phyloP scores from a whole-genome alignment of 2,888 invertebrate species.

The Drosophila barbarae region DNA sequence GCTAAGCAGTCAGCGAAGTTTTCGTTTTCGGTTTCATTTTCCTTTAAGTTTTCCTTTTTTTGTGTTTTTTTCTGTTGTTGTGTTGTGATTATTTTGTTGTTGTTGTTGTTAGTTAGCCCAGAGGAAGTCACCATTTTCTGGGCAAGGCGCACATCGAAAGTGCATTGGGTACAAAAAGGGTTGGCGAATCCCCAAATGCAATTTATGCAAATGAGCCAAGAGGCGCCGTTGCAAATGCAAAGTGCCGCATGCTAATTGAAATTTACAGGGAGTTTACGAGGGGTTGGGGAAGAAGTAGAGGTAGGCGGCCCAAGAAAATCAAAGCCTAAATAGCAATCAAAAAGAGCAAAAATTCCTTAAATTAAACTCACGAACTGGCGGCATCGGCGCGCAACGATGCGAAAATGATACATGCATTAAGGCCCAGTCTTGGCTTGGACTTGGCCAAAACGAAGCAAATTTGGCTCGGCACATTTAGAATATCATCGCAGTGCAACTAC shows the following conservation, averaged over 20 bases:
- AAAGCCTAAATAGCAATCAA: conserved; percentile 72
- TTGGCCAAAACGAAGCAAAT: conserved; percentile 71
- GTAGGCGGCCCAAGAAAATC: conserved; percentile 50
- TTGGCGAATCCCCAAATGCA: conserved; percentile 65
- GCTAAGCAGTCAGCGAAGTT: conserved; percentile 54
- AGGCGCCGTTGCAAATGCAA: conserved; percentile 73
- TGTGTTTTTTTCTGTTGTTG: background rate
- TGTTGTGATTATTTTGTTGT: conserved; percentile 6
- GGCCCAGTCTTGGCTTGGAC: conserved; percentile 47
- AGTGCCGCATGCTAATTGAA: conserved; percentile 74
- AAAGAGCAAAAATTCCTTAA: conserved; percentile 72
- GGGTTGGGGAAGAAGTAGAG: background rate
- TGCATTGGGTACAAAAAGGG: conserved; percentile 58
- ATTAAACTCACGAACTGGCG: conserved; percentile 77
- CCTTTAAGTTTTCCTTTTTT: conserved; percentile 7
- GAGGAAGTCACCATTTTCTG: conserved; percentile 37
- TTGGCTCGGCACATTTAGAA: conserved; percentile 76
- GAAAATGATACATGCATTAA: conserved; percentile 74
- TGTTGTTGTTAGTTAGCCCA: conserved; percentile 20
- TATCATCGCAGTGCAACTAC: conserved; percentile 70
- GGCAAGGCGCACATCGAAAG: conserved; percentile 35
- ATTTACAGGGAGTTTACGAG: conserved; percentile 52
- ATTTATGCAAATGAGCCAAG: conserved; percentile 71
- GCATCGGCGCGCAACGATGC: conserved; percentile 61
- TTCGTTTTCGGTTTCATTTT: conserved; percentile 30